A percentile compares a stretch with the other conserved stretches of the same genome.
Evolutionary conservation across 2,888 invertebrate genomes (phyloP).

Genomic region (Caenorhabditis doughertyi): DNA sequence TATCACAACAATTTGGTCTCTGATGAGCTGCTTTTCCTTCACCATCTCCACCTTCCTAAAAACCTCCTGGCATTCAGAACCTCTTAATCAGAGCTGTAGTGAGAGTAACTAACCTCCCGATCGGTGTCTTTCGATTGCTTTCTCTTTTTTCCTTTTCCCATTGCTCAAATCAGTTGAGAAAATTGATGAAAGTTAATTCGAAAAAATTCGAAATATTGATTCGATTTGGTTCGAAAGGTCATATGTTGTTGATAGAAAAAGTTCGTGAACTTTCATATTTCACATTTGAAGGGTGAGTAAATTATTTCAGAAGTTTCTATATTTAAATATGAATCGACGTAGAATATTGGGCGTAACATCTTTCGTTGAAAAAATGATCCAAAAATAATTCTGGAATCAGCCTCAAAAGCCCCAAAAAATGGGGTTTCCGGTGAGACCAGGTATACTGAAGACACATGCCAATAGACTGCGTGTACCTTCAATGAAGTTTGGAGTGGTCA

Average conservation of each 20-base stretch:
- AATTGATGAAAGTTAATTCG: conserved; percentile 16
- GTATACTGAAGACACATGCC: no score
- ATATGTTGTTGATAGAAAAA: background rate
- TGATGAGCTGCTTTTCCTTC: conserved; percentile 33
- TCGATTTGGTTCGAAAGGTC: background rate
- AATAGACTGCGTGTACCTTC: no score
- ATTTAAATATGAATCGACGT: background rate
- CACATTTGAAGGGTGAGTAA: background rate
- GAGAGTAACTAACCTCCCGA: background rate
- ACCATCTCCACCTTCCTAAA: conserved; percentile 23
- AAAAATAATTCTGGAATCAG: no score
- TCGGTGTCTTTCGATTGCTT: conserved; percentile 36
- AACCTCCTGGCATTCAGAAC: background rate
- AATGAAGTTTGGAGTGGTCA: no score
- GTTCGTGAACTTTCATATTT: background rate
- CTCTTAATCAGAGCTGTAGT: background rate
- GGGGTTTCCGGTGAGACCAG: no score
- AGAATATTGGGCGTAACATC: no score
- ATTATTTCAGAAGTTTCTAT: no score
- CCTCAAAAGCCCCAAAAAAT: no score
- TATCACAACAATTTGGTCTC: conserved; percentile 46
- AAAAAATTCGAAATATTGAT: background rate
- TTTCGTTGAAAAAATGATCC: no score
- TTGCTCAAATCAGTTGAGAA: conserved; percentile 34
- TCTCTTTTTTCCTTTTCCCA: conserved; percentile 38